Base-by-base conservation (phyloP, 2,888 invertebrate genomes). In the Didymodactylos carnosus region DNA sequence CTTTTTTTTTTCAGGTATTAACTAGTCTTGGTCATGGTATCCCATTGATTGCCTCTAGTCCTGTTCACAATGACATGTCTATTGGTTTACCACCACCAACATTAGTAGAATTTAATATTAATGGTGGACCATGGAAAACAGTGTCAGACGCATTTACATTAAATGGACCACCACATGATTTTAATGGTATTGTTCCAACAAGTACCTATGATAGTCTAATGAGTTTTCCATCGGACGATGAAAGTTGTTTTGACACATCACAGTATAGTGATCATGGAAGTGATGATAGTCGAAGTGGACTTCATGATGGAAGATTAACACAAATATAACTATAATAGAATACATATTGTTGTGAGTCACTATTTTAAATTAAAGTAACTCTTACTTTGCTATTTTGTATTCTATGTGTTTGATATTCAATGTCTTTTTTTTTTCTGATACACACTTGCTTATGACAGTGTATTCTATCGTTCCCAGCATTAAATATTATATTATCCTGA, bases 21-120 rank as follows among this genome's bases (percentile, higher is more conserved):
- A 93, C 78, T 92, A 93, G 83, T 86, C 94, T 90, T 79, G 91
- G 94, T 90, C 93, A 94, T 82, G 93, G 93, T 76, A 94, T 98
- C 78, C 95, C 97, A 27, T 91, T 98, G 89, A 92, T 97, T 76
- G 97, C 97, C 69, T 91, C 92, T 62, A 92, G 94, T 78, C 86
- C 87, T 3, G 84, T 86, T 3, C 82, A 85, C 14, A 85, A 86
- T 78, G 85, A 83, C 78, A 71, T 73, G 2, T 35, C 29, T 41
- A 73, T 51, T 27, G 51, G 51, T 51, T 51, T 51, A 51, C 51
- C 27, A 27, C 8, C 51, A 27, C 27, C 51, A 51, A 27, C 51
- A 11, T 7, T 16, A 6, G 3, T 51, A 16, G 27, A 51, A 51
- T 25, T 51, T 7, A 4, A 51, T 16, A 27, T 27, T 51, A 25